Evolutionary conservation across 1,140 invertebrate species (phyloP).

Genomic region (Apis laboriosa): DNA sequence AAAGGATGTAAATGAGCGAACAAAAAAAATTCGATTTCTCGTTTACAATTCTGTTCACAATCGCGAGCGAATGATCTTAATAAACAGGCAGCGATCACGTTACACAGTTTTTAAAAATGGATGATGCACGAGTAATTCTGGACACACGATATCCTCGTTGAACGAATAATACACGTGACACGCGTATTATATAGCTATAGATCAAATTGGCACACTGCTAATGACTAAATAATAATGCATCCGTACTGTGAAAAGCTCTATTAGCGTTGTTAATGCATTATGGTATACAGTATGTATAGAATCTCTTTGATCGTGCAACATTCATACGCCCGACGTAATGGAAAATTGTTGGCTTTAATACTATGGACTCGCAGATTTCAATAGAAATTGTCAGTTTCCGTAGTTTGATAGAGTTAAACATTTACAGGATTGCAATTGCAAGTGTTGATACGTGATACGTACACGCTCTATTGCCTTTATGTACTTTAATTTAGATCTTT

Average conservation of each 20-base stretch:
- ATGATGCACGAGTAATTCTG: conserved; percentile 9
- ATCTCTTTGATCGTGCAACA: conserved; percentile 46
- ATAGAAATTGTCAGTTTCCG: conserved; percentile 17
- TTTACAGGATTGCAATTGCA: background rate
- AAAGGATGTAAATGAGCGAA: background rate
- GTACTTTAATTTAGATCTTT: background rate
- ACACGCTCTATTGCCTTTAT: background rate
- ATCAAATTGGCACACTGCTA: conserved; percentile 63
- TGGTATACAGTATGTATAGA: conserved; percentile 24
- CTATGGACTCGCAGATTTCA: conserved; percentile 5
- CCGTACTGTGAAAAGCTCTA: conserved; percentile 60
- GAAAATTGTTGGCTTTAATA: conserved; percentile 45
- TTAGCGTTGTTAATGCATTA: conserved; percentile 67
- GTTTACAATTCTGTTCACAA: background rate
- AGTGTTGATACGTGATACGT: background rate
- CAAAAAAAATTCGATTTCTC: background rate
- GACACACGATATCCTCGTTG: background rate
- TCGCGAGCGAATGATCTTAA: conserved; percentile 15
- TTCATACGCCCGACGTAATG: conserved; percentile 16
- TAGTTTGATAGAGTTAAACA: background rate
- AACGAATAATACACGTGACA: conserved; percentile 51
- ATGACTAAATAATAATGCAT: conserved; percentile 57
- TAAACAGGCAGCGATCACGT: conserved; percentile 1
- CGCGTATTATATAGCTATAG: conserved; percentile 27
- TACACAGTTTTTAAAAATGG: conserved; percentile 1